These are phyloP conservation scores for Pedicia rivosa DNA, from an alignment of 2,888 invertebrate genomes.

Conservation along the genomic window DNA sequence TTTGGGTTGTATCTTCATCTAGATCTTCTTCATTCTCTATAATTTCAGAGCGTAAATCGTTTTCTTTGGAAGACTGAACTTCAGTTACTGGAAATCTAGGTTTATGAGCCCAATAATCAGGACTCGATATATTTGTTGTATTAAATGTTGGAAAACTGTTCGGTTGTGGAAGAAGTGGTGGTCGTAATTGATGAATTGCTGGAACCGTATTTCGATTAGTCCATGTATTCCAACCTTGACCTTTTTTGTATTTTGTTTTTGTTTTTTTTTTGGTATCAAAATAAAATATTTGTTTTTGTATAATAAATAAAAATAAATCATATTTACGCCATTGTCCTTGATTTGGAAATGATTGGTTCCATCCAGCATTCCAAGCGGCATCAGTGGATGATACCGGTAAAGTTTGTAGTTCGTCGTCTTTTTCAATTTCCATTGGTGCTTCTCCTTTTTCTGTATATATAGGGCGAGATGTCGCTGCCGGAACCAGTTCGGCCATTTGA, in stretches of 20 bases:
- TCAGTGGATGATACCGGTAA: neutral
- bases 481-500: conserved; percentile 47
- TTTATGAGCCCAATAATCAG: too few species aligned
- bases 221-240: conserved; percentile 9
- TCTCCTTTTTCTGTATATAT: conserved; percentile 58
- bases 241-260: too few species aligned
- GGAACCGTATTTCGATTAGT: conserved; percentile 8
- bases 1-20: conserved; percentile 20
- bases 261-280: too few species aligned
- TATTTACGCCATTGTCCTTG: conserved; percentile 10
- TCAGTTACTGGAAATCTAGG: too few species aligned
- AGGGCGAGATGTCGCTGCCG: conserved; percentile 41
- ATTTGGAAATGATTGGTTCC: conserved; percentile 7
- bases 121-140: too few species aligned
- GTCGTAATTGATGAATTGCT: conserved; percentile 6
- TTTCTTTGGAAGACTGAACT: too few species aligned
- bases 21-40: conserved; percentile 1
- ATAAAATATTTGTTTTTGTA: too few species aligned
- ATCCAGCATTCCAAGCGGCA: neutral
- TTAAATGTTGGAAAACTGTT: too few species aligned
- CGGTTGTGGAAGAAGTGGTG: conserved; percentile 3
- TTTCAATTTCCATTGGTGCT: conserved; percentile 77
- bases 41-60: too few species aligned
- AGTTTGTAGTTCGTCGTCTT: conserved; percentile 35
- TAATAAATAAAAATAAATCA: too few species aligned